Conservation (phyloP, 1,140 invertebrate genomes). For the Diplogasteroides magnus region DNA sequence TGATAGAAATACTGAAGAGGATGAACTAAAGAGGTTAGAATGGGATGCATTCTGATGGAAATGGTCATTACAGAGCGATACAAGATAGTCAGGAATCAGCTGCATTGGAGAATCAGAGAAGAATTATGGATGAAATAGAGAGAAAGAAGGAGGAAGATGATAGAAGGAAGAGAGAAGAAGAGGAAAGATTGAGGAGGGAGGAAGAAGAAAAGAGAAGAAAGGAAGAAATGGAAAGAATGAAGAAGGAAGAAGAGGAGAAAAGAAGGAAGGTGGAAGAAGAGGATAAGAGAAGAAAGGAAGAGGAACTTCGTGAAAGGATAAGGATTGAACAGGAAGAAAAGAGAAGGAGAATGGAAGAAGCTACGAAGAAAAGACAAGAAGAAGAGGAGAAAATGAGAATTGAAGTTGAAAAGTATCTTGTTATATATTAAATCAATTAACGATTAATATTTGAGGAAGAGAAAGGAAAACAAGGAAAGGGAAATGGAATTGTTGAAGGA, state of each 20-base stretch:
- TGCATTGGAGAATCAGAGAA: conserved; percentile 2
- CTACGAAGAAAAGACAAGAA: background rate
- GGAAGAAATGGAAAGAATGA: background rate
- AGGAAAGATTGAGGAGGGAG: conserved; percentile 5
- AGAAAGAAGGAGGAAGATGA: conserved; percentile 8
- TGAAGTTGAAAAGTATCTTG: conserved; percentile 6
- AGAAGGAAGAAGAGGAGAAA: background rate
- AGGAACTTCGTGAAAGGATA: background rate
- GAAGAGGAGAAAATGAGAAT: background rate
- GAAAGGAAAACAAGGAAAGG: background rate
- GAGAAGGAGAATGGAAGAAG: background rate
- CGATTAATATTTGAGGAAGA: conserved; percentile 4
- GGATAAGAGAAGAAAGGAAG: background rate
- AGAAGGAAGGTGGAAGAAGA: background rate
- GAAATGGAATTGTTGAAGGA: background rate
- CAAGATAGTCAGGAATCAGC: conserved; percentile 7
- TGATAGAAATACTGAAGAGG: background rate
- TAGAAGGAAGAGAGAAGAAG: background rate
- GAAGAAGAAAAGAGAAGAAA: background rate
- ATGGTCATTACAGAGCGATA: conserved; percentile 1
- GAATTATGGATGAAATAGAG: background rate
- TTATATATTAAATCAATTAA: background rate
- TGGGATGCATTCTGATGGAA: conserved; percentile 10
- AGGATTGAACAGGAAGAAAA: background rate
- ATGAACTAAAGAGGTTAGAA: background rate